A percentile compares a stretch with the other conserved stretches of the same genome.
Conservation (phyloP, 2,888 invertebrate species). For the Eupithecia dodoneata region DNA sequence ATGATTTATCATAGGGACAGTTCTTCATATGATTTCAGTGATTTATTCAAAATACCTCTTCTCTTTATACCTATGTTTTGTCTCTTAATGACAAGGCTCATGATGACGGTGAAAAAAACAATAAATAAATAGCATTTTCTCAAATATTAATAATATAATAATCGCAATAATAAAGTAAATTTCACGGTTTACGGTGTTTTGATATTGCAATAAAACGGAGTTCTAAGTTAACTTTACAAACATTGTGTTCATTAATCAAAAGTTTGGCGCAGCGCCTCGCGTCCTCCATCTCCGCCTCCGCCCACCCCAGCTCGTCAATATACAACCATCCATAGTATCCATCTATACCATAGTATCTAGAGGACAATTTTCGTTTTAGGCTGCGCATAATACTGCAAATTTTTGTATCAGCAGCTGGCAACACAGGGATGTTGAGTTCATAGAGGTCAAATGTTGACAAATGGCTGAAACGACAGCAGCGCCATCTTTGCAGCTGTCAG, state of each 20-base stretch:
- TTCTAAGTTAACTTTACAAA: conserved; percentile 79
- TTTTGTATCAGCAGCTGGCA: conserved; percentile 52
- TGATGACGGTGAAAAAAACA: neutral
- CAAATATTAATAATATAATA: conserved; percentile 12
- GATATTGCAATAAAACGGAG: conserved; percentile 71
- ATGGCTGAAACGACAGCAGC: conserved; percentile 56
- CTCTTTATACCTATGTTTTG: neutral
- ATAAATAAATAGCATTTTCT: neutral
- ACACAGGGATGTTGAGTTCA: conserved; percentile 48
- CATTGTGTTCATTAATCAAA: conserved; percentile 83
- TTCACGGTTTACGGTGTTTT: conserved; percentile 69
- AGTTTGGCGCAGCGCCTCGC: conserved; percentile 81
- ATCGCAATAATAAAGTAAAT: conserved; percentile 27
- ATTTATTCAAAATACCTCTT: neutral
- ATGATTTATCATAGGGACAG: conserved; percentile 3
- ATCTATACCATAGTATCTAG: conserved; percentile 36
- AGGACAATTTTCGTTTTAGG: conserved; percentile 50
- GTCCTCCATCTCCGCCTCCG: conserved; percentile 68
- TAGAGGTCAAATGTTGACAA: conserved; percentile 76
- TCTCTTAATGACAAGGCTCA: too few relatives aligned
- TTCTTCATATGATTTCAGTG: neutral
- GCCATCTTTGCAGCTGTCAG: conserved; percentile 59
- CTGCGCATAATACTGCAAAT: conserved; percentile 60
- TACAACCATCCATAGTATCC: conserved; percentile 46
- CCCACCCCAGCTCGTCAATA: conserved; percentile 56